Percentiles rank a stretch among this genome's conserved stretches.
These are phyloP conservation scores for Malurus melanocephalus DNA, from an alignment of 2,113 vertebrate genomes.

Conservation along the genomic window DNA sequence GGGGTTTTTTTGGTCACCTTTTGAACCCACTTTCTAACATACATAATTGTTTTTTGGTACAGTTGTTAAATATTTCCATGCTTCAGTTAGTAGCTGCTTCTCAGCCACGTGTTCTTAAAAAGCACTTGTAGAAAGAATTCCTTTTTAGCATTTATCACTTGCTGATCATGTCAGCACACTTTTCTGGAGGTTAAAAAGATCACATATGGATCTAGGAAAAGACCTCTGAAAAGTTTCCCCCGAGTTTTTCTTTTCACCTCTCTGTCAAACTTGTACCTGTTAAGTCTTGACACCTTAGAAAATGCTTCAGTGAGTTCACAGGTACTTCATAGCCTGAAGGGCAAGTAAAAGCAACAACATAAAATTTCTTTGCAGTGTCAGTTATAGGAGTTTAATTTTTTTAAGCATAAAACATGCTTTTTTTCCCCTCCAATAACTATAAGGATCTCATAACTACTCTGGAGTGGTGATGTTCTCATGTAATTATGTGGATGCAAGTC, in stretches of 20 bases:
- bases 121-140: background rate
- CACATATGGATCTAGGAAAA: background rate
- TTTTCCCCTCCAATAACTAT: rapidly evolving
- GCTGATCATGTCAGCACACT: rapidly evolving
- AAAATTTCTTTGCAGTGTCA: background rate
- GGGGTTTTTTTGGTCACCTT: background rate
- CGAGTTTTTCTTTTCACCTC: background rate
- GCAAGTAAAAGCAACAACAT: background rate
- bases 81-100: background rate
- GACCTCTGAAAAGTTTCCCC: background rate
- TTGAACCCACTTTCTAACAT: background rate
- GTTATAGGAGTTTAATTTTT: background rate
- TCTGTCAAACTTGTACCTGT: background rate
- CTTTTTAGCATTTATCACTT: background rate
- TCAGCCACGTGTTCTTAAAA: background rate
- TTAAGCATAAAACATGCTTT: background rate
- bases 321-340: background rate
- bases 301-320: background rate
- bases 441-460: background rate
- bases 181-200: background rate
- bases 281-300: background rate
- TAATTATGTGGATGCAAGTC: background rate
- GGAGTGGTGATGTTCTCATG: background rate
- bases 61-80: background rate
- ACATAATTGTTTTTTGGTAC: background rate